phyloP scores from a whole-genome alignment of 1,140 invertebrate genomes.

The Diachasma alloeum region DNA sequence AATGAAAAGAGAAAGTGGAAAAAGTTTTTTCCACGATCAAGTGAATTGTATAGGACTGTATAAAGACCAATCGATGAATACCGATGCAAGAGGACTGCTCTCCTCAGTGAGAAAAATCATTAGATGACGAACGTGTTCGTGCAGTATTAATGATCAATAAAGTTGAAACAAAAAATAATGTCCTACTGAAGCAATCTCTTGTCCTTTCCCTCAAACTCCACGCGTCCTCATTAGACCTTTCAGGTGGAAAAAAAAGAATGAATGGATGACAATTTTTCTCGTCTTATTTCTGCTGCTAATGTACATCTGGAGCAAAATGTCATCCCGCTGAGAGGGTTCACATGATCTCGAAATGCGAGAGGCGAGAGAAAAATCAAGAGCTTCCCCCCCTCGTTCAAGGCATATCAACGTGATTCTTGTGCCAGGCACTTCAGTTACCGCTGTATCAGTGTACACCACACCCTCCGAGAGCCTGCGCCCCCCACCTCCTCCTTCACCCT shows the following conservation, averaged over 20 bases:
- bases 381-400: not conserved
- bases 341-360: not conserved
- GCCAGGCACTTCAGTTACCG: constrained; percentile 16
- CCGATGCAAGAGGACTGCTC: constrained; percentile 27
- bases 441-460: constrained; percentile 17
- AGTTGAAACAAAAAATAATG: constrained; percentile 37
- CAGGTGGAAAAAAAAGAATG: no score
- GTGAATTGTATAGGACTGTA: constrained; percentile 37
- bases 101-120: constrained; percentile 39
- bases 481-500: constrained; percentile 27
- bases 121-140: constrained; percentile 45
- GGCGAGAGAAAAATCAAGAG: not conserved
- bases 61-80: constrained; percentile 46
- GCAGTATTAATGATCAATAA: constrained; percentile 60
- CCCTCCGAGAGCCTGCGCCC: constrained; percentile 22
- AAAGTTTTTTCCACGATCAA: not conserved
- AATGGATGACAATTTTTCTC: not conserved
- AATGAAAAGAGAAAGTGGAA: not conserved
- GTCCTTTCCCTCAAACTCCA: not conserved
- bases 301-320: not conserved
- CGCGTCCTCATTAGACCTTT: not conserved
- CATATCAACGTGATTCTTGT: constrained; percentile 12
- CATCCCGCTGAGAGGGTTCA: not conserved
- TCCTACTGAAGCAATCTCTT: not conserved
- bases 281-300: not conserved